Evolutionary conservation across 2,888 invertebrate genomes (phyloP).

Genomic region (Caenorhabditis parvicauda): DNA sequence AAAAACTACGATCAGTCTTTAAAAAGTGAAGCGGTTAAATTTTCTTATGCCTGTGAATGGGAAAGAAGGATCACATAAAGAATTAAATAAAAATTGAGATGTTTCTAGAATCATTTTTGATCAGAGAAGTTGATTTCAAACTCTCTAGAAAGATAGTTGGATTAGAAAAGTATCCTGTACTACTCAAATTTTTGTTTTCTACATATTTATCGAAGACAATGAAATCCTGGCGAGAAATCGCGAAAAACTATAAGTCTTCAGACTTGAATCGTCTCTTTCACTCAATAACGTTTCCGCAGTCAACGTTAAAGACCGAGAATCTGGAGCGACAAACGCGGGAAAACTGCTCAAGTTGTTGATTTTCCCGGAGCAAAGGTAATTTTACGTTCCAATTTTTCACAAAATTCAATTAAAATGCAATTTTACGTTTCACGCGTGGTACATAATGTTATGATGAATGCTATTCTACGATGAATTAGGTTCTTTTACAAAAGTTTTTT

Average conservation of each 20-base stretch:
- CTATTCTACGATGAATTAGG: too few relatives aligned
- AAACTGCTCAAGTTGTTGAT: conserved; percentile 55
- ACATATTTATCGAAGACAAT: too few relatives aligned
- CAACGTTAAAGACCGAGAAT: conserved; percentile 51
- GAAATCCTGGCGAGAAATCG: neutral
- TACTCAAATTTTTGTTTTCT: neutral
- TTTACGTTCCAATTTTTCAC: conserved; percentile 1
- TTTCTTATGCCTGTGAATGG: too few relatives aligned
- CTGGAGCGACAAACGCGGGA: conserved; percentile 39
- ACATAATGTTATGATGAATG: too few relatives aligned
- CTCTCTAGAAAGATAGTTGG: neutral
- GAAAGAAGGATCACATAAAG: too few relatives aligned
- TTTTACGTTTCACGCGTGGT: too few relatives aligned
- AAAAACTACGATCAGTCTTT: too few relatives aligned
- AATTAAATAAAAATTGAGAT: too few relatives aligned
- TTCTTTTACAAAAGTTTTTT: too few relatives aligned
- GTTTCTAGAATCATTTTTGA: neutral
- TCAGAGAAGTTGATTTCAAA: neutral
- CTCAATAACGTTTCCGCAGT: conserved; percentile 57
- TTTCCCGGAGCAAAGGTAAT: conserved; percentile 56
- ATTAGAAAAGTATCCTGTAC: neutral
- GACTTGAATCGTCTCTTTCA: conserved; percentile 49
- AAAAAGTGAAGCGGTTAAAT: too few relatives aligned
- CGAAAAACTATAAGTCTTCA: conserved; percentile 15
- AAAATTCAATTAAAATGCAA: too few relatives aligned